phyloP scores from a whole-genome alignment of 2,113 vertebrate genomes.

The Podiceps cristatus region DNA sequence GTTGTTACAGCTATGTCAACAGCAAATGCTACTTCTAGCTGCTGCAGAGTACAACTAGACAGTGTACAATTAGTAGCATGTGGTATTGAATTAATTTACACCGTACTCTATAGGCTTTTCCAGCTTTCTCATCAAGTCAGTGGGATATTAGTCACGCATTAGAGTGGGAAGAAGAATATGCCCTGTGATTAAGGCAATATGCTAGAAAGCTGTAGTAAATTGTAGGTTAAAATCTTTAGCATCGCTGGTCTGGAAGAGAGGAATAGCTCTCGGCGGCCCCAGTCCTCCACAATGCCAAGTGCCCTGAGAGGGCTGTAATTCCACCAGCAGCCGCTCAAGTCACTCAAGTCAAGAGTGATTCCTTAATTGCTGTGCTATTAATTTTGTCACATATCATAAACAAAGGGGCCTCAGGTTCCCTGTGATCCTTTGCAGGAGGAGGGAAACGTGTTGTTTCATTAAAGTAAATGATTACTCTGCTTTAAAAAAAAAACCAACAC shows the following conservation, averaged over 20 bases:
- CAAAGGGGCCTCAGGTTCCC: neutral
- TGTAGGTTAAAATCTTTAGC: neutral
- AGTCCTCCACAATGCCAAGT: neutral
- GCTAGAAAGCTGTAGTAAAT: neutral
- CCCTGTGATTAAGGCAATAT: neutral
- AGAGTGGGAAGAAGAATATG: neutral
- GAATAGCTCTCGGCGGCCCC: neutral
- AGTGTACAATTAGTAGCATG: neutral
- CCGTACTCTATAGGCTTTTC: neutral
- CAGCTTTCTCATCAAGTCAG: neutral
- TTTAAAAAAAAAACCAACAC: neutral
- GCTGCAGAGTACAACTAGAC: neutral
- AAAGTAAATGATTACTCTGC: neutral
- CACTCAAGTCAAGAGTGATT: neutral
- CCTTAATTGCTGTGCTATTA: neutral
- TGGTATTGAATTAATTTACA: neutral
- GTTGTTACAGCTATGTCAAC: neutral
- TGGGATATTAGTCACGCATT: neutral
- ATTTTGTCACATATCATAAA: neutral
- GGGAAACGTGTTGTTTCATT: neutral
- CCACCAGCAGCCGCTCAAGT: neutral
- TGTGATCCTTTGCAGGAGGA: neutral
- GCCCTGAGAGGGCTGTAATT: neutral
- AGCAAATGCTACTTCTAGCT: neutral
- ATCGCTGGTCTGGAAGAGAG: rapidly evolving